Base-by-base conservation (phyloP, 1,140 invertebrate species). In the Dinoponera quadriceps region DNA sequence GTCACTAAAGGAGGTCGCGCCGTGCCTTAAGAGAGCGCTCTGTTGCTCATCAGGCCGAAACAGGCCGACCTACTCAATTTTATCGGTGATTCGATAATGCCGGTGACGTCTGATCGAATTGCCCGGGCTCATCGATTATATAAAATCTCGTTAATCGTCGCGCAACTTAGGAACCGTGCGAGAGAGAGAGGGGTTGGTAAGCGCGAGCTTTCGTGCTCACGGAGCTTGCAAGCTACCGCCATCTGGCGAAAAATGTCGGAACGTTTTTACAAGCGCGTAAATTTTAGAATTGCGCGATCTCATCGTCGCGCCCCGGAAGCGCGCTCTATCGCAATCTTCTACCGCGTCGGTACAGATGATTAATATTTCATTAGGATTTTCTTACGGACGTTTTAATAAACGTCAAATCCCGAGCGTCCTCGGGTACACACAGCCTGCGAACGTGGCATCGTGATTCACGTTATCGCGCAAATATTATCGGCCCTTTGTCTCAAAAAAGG, bases 171-270 rank as follows among this genome's bases (percentile, higher is more conserved):
- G 38, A 44, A 44, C 38, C 4, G 7, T 9, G 38, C 3, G 4
- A 9, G 4, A 44, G 27, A 54, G n/a, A 29, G 59, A 78, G 72
- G 44, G 44, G 49, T n/a, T 33, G 82, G 84, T 73, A 77, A 84
- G 54, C 72, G n/a, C 54, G 13, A 51, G 54, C 51, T 80, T 68
- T 69, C 22, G 51, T n/a, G n/a, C n/a, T n/a, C n/a, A n/a, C 20
- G 4, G 55, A 27, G 74, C 57, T 83, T 85, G 85, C 72, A 80
- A 85, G 60, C 87, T 89, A 38, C 55, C 66, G 89, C 89, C 89
- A 90, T 81, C 89, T 90, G 54, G 78, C 71, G 89, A 71, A 81
- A 65, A 77, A 27, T 51, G 33, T 1, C 4, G 11, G 74, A 88
- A 89, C 87, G 75, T 83, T 87, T 85, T 89, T 89, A 82, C 69